A percentile compares a stretch with the other conserved stretches of the same genome.
phyloP scores from a whole-genome alignment of 2,888 invertebrate species.

The Eurytoma californica region DNA sequence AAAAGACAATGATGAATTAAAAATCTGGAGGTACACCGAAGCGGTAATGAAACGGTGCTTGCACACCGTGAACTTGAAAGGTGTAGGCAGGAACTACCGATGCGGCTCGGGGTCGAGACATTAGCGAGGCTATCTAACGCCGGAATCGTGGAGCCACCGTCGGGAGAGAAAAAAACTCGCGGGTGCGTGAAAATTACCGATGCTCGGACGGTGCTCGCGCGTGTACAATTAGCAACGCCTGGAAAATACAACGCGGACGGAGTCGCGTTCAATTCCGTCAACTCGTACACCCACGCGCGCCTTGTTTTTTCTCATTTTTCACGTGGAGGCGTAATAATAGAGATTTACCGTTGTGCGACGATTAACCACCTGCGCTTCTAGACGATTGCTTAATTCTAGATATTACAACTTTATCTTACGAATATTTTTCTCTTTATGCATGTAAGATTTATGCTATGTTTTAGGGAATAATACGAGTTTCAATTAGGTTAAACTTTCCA shows the following conservation, averaged over 20 bases:
- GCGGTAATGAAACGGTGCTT: constrained; percentile 27
- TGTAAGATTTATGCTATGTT: too few species aligned
- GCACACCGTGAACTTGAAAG: constrained; percentile 21
- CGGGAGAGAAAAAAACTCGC: constrained; percentile 13
- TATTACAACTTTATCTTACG: too few species aligned
- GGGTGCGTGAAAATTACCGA: constrained; percentile 35
- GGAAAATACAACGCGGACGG: constrained; percentile 11
- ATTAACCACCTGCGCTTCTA: too few species aligned
- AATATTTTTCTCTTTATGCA: too few species aligned
- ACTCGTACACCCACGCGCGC: background rate
- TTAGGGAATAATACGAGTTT: too few species aligned
- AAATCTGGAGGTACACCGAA: background rate
- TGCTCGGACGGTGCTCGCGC: background rate
- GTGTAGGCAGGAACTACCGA: background rate
- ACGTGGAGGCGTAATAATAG: too few species aligned
- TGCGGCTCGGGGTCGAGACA: background rate
- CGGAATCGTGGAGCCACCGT: background rate
- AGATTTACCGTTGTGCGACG: too few species aligned
- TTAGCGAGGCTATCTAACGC: constrained; percentile 6
- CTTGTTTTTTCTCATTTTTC: too few species aligned
- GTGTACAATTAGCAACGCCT: constrained; percentile 17
- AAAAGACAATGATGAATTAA: constrained; percentile 3
- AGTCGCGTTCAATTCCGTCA: background rate
- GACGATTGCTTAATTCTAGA: too few species aligned
- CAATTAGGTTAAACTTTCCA: too few species aligned